A percentile compares a stretch with the other conserved stretches of the same genome.
Evolutionary conservation across 2,113 vertebrate species (phyloP).

Genomic region (Connochaetes taurinus): DNA sequence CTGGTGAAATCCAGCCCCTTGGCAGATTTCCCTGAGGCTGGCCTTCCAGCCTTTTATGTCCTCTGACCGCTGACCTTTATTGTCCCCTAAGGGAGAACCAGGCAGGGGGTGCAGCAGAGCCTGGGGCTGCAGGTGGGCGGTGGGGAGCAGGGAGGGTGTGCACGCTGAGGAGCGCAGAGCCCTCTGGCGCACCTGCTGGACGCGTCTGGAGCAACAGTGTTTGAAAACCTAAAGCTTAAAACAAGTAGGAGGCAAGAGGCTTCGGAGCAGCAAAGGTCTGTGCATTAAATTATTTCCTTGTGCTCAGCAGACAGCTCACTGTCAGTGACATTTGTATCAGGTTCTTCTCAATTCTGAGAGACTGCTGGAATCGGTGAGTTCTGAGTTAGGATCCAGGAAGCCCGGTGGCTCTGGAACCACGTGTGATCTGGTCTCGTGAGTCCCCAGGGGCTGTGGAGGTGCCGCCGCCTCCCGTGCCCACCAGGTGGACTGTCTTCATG

Average conservation of each 20-base stretch:
- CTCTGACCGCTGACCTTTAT: not conserved
- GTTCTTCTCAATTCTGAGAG: not conserved
- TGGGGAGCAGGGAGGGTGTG: not conserved
- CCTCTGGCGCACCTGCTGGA: not conserved
- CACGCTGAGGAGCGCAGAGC: no score
- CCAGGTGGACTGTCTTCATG: no score
- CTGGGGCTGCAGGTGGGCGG: not conserved
- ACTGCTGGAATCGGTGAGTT: not conserved
- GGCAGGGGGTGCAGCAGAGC: no score
- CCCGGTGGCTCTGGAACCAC: not conserved
- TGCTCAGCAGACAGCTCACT: not conserved
- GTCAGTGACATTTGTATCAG: not conserved
- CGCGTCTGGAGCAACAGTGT: not conserved
- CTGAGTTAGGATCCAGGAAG: not conserved
- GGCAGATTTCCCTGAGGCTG: not conserved
- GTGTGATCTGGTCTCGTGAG: not conserved
- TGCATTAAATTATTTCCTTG: not conserved
- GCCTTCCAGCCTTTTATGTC: not conserved
- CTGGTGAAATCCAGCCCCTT: not conserved
- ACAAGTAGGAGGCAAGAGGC: not conserved
- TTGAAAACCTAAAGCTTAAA: not conserved
- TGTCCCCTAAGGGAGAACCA: not conserved
- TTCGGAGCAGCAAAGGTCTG: not conserved
- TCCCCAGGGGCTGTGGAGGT: no score
- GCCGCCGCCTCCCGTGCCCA: not conserved